Evolutionary conservation across 2,797 vertebrate species (phyloP).

Genomic region (Tapirus indicus): DNA sequence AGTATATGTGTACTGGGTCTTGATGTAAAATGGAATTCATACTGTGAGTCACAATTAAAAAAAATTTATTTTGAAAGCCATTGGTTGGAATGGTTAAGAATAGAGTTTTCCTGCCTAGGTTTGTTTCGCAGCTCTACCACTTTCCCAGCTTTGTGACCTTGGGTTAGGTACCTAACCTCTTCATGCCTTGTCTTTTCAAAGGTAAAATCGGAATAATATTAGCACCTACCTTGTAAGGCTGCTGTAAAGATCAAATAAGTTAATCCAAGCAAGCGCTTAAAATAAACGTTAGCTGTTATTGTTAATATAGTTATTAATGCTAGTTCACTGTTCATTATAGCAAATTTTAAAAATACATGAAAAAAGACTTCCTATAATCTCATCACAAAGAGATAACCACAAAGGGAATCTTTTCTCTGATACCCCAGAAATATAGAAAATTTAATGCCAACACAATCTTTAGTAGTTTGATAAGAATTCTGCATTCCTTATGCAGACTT

Average conservation of each 20-base stretch:
- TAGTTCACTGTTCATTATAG: background rate
- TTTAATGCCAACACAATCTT: background rate
- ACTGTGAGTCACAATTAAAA: background rate
- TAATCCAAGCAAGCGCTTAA: background rate
- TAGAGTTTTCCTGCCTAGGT: background rate
- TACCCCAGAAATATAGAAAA: background rate
- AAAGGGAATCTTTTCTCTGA: background rate
- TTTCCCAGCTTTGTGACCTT: background rate
- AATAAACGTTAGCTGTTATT: constrained; percentile 2
- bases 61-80: background rate
- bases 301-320: background rate
- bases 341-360: background rate
- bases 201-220: background rate
- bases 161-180: background rate
- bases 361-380: background rate
- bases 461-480: background rate
- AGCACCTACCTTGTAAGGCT: background rate
- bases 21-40: constrained; percentile 31
- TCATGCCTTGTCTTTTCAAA: background rate
- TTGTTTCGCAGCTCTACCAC: background rate
- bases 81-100: background rate
- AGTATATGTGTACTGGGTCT: background rate
- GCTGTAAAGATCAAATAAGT: background rate
- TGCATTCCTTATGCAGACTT: background rate
- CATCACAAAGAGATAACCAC: background rate